Evolutionary conservation across 1,140 invertebrate genomes (phyloP).

Genomic region (Ridgeia piscesae): DNA sequence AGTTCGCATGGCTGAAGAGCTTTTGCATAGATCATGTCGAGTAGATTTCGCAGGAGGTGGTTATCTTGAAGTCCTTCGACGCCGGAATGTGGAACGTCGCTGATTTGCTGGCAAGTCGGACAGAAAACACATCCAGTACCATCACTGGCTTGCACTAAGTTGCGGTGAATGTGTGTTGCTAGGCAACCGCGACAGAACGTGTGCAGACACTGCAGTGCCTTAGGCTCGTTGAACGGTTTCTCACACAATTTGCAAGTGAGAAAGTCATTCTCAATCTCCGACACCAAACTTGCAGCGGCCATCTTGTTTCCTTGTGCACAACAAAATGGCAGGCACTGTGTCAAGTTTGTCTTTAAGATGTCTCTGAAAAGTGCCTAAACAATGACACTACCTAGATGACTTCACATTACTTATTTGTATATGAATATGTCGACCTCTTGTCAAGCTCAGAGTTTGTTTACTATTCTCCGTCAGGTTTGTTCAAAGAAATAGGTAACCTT

Average conservation of each 20-base stretch:
- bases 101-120: constrained; percentile 43
- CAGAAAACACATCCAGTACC: constrained; percentile 40
- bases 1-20: constrained; percentile 13
- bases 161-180: constrained; percentile 30
- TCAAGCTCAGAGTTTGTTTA: neutral
- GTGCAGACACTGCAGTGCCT: constrained; percentile 49
- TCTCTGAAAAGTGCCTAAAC: neutral
- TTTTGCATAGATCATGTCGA: constrained; percentile 34
- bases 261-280: constrained; percentile 2
- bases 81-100: neutral
- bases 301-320: neutral
- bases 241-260: constrained; percentile 23
- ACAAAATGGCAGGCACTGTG: neutral
- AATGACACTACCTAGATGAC: no score
- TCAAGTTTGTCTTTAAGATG: neutral
- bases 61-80: constrained; percentile 36
- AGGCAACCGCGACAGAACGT: constrained; percentile 51
- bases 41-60: constrained; percentile 41
- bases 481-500: no score
- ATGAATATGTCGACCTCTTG: no score
- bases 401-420: no score
- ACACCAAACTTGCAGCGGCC: neutral
- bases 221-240: constrained; percentile 16
- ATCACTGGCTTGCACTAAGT: constrained; percentile 35
- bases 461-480: neutral